Conservation (phyloP, 2,888 invertebrate genomes). For the Microchrysa polita region DNA sequence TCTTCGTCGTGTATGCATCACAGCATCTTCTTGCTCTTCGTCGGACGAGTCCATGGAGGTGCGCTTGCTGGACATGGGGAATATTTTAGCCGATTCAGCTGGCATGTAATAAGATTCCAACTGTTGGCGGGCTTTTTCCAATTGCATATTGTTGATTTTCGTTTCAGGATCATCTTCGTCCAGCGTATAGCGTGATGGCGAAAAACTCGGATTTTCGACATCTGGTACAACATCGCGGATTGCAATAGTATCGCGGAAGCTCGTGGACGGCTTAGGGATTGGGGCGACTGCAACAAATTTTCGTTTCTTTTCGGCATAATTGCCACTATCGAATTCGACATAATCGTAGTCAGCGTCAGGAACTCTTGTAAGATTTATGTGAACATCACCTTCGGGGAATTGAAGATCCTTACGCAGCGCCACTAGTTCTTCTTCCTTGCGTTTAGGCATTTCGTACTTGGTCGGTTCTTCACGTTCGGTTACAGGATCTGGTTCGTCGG, state of each 20-base stretch:
- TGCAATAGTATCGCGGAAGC: conserved; percentile 43
- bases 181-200: neutral
- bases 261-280: conserved; percentile 22
- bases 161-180: conserved; percentile 48
- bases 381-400: conserved; percentile 51
- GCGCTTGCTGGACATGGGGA: neutral
- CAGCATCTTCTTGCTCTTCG: neutral
- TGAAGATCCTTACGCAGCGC: conserved; percentile 47
- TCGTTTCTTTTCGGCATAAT: neutral
- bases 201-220: conserved; percentile 10
- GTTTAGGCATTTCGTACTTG: neutral
- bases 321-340: conserved; percentile 43
- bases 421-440: conserved; percentile 34
- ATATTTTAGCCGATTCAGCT: neutral
- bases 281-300: conserved; percentile 22
- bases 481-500: neutral
- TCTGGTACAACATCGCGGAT: conserved; percentile 16
- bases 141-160: conserved; percentile 43
- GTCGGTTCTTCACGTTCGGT: neutral
- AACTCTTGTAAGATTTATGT: conserved; percentile 48
- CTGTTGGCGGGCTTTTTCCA: conserved; percentile 41
- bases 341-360: conserved; percentile 47
- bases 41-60: neutral
- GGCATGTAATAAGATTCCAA: conserved; percentile 46
- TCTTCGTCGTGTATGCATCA: conserved; percentile 1